Evolutionary conservation across 2,888 invertebrate genomes (phyloP).

Genomic region (Rosalia funebris): DNA sequence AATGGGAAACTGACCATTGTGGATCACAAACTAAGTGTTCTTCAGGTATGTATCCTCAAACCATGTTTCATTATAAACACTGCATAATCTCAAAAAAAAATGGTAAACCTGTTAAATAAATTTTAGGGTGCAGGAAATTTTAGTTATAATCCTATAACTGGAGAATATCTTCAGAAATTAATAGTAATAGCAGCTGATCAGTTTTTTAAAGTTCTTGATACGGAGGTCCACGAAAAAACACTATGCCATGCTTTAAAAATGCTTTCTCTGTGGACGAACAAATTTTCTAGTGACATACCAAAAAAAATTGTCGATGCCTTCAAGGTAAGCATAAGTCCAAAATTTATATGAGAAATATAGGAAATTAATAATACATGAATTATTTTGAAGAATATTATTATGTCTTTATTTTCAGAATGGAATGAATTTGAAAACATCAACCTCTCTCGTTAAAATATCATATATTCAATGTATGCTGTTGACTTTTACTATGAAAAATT

Average conservation of each 20-base stretch:
- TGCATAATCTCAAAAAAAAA: neutral
- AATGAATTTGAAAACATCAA: conserved; percentile 78
- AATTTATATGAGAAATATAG: conserved; percentile 1
- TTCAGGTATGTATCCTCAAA: conserved; percentile 69
- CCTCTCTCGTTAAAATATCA: conserved; percentile 78
- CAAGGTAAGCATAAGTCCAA: conserved; percentile 61
- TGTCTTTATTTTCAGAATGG: conserved; percentile 71
- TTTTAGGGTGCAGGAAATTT: conserved; percentile 77
- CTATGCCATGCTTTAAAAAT: conserved; percentile 83
- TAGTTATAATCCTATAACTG: conserved; percentile 74
- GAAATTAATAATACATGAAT: no score
- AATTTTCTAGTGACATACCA: conserved; percentile 74
- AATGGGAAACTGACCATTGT: conserved; percentile 91
- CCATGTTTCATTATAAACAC: no score
- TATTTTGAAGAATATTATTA: no score
- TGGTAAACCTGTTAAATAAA: neutral
- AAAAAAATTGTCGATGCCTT: conserved; percentile 73
- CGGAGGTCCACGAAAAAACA: conserved; percentile 93
- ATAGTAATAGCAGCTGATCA: conserved; percentile 73
- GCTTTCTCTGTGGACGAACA: conserved; percentile 81
- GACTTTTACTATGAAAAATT: conserved; percentile 70
- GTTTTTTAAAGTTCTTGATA: conserved; percentile 81
- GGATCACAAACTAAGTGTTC: conserved; percentile 87
- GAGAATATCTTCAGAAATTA: conserved; percentile 68
- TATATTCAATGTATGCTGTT: conserved; percentile 81